Evolutionary conservation across 1,140 invertebrate species (phyloP), one percentile per base, ranked within the genome.

Genomic region (Drosophila novamexicana): DNA sequence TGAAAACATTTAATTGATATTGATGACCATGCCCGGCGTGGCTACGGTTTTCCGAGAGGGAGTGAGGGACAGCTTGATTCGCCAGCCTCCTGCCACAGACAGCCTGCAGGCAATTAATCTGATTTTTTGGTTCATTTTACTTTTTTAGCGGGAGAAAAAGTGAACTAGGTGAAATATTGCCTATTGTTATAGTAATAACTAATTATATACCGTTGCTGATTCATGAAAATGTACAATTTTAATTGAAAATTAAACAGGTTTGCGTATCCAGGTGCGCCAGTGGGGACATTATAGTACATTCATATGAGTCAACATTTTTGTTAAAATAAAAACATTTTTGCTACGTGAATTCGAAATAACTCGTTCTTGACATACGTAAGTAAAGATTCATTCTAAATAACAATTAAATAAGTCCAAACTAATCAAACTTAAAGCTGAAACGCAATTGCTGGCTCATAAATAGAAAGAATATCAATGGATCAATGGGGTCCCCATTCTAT

Each of bases 1-100:
- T 79, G 45, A 45, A 64, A 74, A 72, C 71, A 50, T 76, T 79
- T 86, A 86, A 86, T 86, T 86, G 83, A 88, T 82, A 86, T 86
- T 86, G 83, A 86, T 86, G 83, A 82, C 52, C 10, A 8, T 3
- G 14, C 42, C 40, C 18, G 40, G 39, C 53, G 49, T 44, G 16
- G 49, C 32, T 36, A 39, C 32, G 5, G n/a, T 45, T 70, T 12
- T 39, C 36, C 18, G 37, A 40, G 44, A 40, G 42, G 40, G 22
- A 0, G 4, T 29, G 22, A 45, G 59, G 34, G 59, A 14, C 9
- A n/a, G 44, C 32, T 22, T 22, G n/a, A 9, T 45, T 45, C 22
- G 18, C 29, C n/a, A 1, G 22, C 49, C n/a, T 14, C 40, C 22
- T 63, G 61, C 36, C 16, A 3, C n/a, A 22, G 18, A 49, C 34